These are phyloP conservation scores for Drosophila setosimentum DNA, from an alignment of 2,888 invertebrate genomes.

Conservation along the genomic window DNA sequence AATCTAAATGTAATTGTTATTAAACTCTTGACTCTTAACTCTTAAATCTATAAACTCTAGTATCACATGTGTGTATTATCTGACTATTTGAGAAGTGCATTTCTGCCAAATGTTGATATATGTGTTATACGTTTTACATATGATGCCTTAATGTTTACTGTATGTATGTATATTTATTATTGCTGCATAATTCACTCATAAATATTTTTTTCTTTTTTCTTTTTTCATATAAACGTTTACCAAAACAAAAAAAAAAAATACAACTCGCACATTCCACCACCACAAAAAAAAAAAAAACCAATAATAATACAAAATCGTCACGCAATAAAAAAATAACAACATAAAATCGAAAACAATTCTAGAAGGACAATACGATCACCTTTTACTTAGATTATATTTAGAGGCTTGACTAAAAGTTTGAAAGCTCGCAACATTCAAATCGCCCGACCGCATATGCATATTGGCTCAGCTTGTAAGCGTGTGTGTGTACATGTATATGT, in stretches of 20 bases:
- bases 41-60: conserved; percentile 23
- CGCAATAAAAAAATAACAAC: conserved; percentile 43
- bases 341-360: conserved; percentile 44
- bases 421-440: conserved; percentile 34
- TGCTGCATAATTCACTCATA: conserved; percentile 84
- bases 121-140: conserved; percentile 57
- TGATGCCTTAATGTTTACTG: conserved; percentile 78
- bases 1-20: conserved; percentile 60
- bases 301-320: conserved; percentile 45
- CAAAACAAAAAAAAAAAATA: conserved; percentile 63
- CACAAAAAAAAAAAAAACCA: conserved; percentile 56
- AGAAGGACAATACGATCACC: conserved; percentile 59
- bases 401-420: conserved; percentile 50
- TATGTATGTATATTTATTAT: conserved; percentile 82
- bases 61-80: conserved; percentile 45
- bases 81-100: conserved; percentile 43
- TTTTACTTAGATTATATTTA: conserved; percentile 35
- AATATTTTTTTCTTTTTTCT: conserved; percentile 83
- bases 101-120: conserved; percentile 43
- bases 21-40: conserved; percentile 20
- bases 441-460: conserved; percentile 37
- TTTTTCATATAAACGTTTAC: conserved; percentile 83
- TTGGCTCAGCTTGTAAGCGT: conserved; percentile 24
- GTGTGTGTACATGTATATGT: conserved; percentile 31
- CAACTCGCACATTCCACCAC: conserved; percentile 81